These are phyloP conservation scores for Acronicta psi DNA, from an alignment of 2,888 invertebrate species.

Conservation along the genomic window DNA sequence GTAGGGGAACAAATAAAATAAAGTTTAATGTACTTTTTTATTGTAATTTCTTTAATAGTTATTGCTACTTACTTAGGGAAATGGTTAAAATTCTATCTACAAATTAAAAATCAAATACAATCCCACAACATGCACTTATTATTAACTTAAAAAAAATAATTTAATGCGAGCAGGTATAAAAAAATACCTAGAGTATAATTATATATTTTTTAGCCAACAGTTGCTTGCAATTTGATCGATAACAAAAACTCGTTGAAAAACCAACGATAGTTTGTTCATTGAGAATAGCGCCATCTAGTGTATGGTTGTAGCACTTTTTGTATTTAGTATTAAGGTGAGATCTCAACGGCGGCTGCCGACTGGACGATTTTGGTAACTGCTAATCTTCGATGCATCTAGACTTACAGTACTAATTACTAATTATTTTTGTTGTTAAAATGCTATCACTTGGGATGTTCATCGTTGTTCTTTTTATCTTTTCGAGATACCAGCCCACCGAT, in stretches of 20 bases:
- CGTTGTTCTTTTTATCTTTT: background rate
- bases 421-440: background rate
- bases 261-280: background rate
- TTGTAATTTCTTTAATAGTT: constrained; percentile 11
- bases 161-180: background rate
- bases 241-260: background rate
- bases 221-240: constrained; percentile 17
- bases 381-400: constrained; percentile 40
- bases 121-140: constrained; percentile 11
- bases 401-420: background rate
- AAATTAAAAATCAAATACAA: constrained; percentile 8
- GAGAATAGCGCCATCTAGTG: constrained; percentile 44
- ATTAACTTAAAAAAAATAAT: background rate
- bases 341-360: constrained; percentile 25
- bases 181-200: constrained; percentile 14
- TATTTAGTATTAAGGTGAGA: constrained; percentile 40
- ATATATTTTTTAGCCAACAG: constrained; percentile 2
- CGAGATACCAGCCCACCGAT: constrained; percentile 23
- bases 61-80: constrained; percentile 8
- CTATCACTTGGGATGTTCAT: constrained; percentile 7
- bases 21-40: constrained; percentile 14
- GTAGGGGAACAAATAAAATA: constrained; percentile 14
- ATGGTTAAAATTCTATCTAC: constrained; percentile 16
- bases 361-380: constrained; percentile 3
- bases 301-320: constrained; percentile 4